Conservation (phyloP, 2,888 invertebrate genomes). For the Hemithea aestivaria region DNA sequence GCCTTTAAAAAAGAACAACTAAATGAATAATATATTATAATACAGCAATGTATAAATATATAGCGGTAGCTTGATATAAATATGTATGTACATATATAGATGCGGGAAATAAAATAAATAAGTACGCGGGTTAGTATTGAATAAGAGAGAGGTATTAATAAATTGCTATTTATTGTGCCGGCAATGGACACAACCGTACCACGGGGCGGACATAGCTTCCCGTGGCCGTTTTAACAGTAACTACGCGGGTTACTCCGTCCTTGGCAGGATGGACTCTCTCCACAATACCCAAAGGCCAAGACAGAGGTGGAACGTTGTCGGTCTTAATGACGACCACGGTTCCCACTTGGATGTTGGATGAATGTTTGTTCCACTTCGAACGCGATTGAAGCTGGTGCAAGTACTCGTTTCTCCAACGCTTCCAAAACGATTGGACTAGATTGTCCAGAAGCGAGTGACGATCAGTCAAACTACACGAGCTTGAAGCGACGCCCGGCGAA, state of each 20-base stretch:
- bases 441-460: not conserved
- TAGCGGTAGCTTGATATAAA: too few species aligned
- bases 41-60: too few species aligned
- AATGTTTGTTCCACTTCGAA: conserved; percentile 1
- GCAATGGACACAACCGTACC: conserved; percentile 3
- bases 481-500: not conserved
- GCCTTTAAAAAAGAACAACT: too few species aligned
- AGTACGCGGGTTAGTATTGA: too few species aligned
- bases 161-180: conserved; percentile 4
- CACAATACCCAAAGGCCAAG: conserved; percentile 4
- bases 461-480: not conserved
- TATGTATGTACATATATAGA: too few species aligned
- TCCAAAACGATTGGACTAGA: conserved; percentile 3
- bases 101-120: too few species aligned
- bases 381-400: not conserved
- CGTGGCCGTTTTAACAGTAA: not conserved
- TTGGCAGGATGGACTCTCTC: not conserved
- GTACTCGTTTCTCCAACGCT: conserved; percentile 1
- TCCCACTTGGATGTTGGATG: not conserved
- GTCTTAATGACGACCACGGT: conserved; percentile 1
- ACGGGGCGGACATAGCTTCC: conserved; percentile 1
- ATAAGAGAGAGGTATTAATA: too few species aligned
- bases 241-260: not conserved
- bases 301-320: not conserved
- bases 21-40: too few species aligned